Conservation (phyloP, 2,113 vertebrate species). For the Campylorhamphus procurvoides region DNA sequence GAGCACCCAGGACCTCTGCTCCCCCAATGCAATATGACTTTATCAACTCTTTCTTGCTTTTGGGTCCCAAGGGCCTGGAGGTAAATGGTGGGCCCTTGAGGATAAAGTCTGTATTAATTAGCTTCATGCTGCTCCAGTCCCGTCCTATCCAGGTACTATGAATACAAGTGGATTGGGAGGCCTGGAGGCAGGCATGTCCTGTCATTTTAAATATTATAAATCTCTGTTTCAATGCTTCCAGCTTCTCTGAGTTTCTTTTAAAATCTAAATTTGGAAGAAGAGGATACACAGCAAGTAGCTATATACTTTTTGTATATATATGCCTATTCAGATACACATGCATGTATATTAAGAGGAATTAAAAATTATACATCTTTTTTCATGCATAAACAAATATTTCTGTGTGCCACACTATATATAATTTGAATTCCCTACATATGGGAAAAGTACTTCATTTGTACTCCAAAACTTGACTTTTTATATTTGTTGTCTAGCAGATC, state of each 20-base stretch:
- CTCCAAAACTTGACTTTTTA: neutral
- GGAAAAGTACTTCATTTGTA: neutral
- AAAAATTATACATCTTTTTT: neutral
- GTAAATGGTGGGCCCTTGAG: neutral
- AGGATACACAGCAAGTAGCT: neutral
- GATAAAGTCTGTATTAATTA: constrained; percentile 50
- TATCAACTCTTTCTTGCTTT: constrained; percentile 3
- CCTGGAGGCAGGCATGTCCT: constrained; percentile 56
- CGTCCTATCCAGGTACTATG: neutral
- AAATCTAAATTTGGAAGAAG: constrained; percentile 5
- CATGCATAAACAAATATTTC: neutral
- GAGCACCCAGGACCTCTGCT: neutral
- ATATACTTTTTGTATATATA: neutral
- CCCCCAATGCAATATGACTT: neutral
- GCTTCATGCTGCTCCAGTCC: constrained; percentile 28
- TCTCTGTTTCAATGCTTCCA: constrained; percentile 6
- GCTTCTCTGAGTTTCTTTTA: neutral
- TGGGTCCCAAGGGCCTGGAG: constrained; percentile 40
- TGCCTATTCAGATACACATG: neutral
- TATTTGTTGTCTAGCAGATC: neutral
- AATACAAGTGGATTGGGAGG: neutral
- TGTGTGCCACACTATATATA: neutral
- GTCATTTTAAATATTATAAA: constrained; percentile 55
- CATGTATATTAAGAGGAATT: neutral
- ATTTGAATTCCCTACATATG: neutral